Conservation (phyloP, 2,888 invertebrate species). For the Drosophila kanekoi region DNA sequence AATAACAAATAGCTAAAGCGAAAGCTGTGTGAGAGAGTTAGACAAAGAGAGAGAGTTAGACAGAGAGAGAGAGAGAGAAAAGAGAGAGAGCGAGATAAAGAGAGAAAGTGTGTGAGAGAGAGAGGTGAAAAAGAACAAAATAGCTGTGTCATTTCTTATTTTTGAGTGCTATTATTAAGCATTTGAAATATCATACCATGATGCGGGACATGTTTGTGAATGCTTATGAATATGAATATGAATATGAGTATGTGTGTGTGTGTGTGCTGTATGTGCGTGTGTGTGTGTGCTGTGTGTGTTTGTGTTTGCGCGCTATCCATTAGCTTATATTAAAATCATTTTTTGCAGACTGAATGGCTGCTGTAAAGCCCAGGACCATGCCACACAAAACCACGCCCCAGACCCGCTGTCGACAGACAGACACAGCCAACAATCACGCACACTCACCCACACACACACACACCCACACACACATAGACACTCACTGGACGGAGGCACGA, state of each 20-base stretch:
- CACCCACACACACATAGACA: slow-evolving; percentile 17
- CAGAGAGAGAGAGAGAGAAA: not conserved
- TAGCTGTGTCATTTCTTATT: slow-evolving; percentile 73
- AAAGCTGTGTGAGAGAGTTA: slow-evolving; percentile 8
- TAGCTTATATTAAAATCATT: slow-evolving; percentile 81
- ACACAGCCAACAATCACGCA: slow-evolving; percentile 51
- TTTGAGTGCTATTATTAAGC: slow-evolving; percentile 79
- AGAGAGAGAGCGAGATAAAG: not conserved
- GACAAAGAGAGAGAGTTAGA: not conserved
- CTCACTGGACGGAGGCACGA: slow-evolving; percentile 47
- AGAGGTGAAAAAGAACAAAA: slow-evolving; percentile 62
- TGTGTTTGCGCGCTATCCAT: slow-evolving; percentile 76
- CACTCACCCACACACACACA: slow-evolving; percentile 30
- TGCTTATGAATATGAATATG: slow-evolving; percentile 26
- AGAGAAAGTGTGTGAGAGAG: not conserved
- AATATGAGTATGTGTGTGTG: slow-evolving; percentile 9
- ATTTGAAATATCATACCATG: slow-evolving; percentile 79
- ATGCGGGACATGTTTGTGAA: slow-evolving; percentile 64
- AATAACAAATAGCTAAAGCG: slow-evolving; percentile 63
- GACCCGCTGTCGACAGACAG: slow-evolving; percentile 39
- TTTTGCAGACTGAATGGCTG: slow-evolving; percentile 73
- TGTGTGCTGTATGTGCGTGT: slow-evolving; percentile 13
- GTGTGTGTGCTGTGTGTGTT: slow-evolving; percentile 38
- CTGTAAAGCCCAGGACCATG: slow-evolving; percentile 39
- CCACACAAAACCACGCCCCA: slow-evolving; percentile 38